A percentile compares a stretch with the other conserved stretches of the same genome.
phyloP scores from a whole-genome alignment of 2,888 invertebrate genomes.

The Drosophila quasianomalipes region DNA sequence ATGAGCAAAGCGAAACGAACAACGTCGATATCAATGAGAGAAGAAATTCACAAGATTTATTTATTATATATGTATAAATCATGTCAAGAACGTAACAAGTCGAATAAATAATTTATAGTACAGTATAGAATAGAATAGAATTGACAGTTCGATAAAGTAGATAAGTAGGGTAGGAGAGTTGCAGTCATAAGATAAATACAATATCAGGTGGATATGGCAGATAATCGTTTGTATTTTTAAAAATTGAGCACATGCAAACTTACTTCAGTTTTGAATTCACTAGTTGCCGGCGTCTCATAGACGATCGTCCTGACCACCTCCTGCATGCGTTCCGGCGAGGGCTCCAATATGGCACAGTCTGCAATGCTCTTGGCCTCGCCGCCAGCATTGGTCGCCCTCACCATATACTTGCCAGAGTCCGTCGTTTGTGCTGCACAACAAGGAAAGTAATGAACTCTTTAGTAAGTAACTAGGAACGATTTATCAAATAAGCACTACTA shows the following conservation, averaged over 20 bases:
- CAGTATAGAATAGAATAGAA: conserved; percentile 39
- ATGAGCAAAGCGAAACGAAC: conserved; percentile 79
- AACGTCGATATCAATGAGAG: conserved; percentile 83
- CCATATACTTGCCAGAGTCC: conserved; percentile 92
- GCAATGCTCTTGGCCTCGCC: conserved; percentile 94
- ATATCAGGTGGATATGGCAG: conserved; percentile 48
- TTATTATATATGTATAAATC: conserved; percentile 71
- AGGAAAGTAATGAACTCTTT: background rate
- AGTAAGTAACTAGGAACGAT: background rate
- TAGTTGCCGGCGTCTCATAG: conserved; percentile 86
- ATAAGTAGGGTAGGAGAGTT: conserved; percentile 41
- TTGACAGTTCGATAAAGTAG: conserved; percentile 42
- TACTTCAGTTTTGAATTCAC: conserved; percentile 84
- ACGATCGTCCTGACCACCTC: conserved; percentile 89
- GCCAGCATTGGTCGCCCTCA: conserved; percentile 90
- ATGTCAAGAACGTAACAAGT: conserved; percentile 64
- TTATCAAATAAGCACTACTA: background rate
- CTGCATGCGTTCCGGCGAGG: conserved; percentile 89
- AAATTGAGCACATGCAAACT: conserved; percentile 83
- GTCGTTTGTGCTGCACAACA: conserved; percentile 86
- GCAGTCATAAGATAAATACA: conserved; percentile 43
- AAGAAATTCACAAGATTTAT: conserved; percentile 82
- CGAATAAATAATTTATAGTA: conserved; percentile 33
- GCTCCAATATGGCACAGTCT: conserved; percentile 91
- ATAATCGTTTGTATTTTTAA: conserved; percentile 35